Conservation (phyloP, 2,888 invertebrate species). For the Globia sparganii region DNA sequence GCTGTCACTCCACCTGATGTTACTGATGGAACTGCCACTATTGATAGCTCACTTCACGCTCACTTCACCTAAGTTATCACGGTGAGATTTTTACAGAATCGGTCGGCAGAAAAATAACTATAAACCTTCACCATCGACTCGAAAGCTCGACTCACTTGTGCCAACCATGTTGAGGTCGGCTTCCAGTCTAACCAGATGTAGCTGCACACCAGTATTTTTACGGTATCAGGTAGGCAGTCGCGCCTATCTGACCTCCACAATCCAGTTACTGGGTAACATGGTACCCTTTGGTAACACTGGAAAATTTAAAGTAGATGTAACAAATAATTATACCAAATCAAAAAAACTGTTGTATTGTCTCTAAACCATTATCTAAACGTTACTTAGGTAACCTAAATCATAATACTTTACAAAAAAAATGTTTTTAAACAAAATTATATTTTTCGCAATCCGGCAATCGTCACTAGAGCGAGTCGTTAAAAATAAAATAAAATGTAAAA, state of each 20-base stretch:
- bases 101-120: too few species aligned
- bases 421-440: conserved; percentile 30
- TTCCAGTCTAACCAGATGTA: background rate
- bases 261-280: background rate
- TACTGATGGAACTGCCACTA: too few species aligned
- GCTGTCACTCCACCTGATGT: too few species aligned
- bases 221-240: too few species aligned
- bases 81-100: too few species aligned
- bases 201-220: background rate
- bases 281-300: background rate
- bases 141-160: too few species aligned
- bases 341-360: conserved; percentile 4
- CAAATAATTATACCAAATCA: background rate
- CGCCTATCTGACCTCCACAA: background rate
- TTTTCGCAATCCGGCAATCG: conserved; percentile 72
- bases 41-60: too few species aligned
- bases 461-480: conserved; percentile 58
- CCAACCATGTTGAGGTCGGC: background rate
- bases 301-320: background rate
- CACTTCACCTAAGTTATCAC: too few species aligned
- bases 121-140: too few species aligned
- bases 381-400: conserved; percentile 27
- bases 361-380: conserved; percentile 13
- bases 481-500: conserved; percentile 68
- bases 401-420: background rate